These are phyloP conservation scores for Coreoperca whiteheadi DNA, from an alignment of 2,113 vertebrate genomes.

Conservation along the genomic window DNA sequence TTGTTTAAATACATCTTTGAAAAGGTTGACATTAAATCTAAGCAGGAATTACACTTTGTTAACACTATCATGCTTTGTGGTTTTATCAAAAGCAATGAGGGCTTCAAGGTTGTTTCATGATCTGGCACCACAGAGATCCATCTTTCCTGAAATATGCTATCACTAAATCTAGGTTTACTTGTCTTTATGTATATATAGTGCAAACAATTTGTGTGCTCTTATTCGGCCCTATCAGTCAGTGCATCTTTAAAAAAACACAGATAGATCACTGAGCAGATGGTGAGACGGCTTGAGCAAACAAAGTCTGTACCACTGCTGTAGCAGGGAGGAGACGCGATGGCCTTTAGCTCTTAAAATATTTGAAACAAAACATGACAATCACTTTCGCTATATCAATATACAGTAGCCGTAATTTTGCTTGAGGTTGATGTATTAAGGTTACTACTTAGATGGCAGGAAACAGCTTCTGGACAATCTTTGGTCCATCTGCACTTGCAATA, in stretches of 20 bases:
- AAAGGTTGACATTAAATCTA: slow-evolving; percentile 6
- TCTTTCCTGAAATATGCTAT: slow-evolving; percentile 35
- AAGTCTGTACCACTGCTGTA: slow-evolving; percentile 42
- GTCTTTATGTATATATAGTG: slow-evolving; percentile 72
- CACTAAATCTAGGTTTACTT: slow-evolving; percentile 54
- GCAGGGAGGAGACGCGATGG: slow-evolving; percentile 39
- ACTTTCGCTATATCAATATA: slow-evolving; percentile 6
- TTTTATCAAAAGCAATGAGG: slow-evolving; percentile 24
- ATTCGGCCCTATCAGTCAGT: slow-evolving; percentile 61
- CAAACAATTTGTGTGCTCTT: slow-evolving; percentile 68
- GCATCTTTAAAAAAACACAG: slow-evolving; percentile 74
- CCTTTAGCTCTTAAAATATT: slow-evolving; percentile 31
- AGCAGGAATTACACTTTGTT: slow-evolving; percentile 3
- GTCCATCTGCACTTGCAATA: not conserved
- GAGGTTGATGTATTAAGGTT: slow-evolving; percentile 1
- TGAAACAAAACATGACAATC: slow-evolving; percentile 13
- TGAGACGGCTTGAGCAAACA: slow-evolving; percentile 57
- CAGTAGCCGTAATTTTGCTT: not conserved
- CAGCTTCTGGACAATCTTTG: not conserved
- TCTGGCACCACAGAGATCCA: slow-evolving; percentile 37
- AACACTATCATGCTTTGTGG: slow-evolving; percentile 25
- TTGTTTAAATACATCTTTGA: slow-evolving; percentile 13
- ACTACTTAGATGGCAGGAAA: not conserved
- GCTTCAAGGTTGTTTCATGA: slow-evolving; percentile 23
- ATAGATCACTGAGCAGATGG: slow-evolving; percentile 70